Percentiles rank a stretch among this genome's conserved stretches.
Conservation (phyloP, 2,113 vertebrate genomes). For the Pelecanoides urinatrix region DNA sequence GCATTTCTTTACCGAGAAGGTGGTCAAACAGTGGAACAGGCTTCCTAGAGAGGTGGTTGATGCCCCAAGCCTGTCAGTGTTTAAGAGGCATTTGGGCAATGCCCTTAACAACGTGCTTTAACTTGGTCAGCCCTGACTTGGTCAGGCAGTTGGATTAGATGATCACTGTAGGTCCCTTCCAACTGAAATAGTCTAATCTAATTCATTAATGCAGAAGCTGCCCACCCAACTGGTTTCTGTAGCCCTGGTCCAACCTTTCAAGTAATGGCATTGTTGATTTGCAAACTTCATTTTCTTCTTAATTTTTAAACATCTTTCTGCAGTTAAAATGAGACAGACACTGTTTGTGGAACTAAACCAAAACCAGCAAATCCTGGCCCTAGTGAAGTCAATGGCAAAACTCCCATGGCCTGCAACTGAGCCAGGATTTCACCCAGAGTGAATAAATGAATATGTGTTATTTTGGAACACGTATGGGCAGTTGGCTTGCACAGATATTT, state of each 20-base stretch:
- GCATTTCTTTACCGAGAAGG: not conserved
- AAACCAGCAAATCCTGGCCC: not conserved
- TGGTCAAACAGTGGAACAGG: not conserved
- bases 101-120: not conserved
- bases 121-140: not conserved
- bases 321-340: not conserved
- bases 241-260: not conserved
- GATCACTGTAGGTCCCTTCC: not conserved
- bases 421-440: not conserved
- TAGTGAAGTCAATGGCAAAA: not conserved
- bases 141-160: not conserved
- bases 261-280: not conserved
- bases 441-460: not conserved
- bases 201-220: not conserved
- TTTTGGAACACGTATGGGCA: not conserved
- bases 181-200: not conserved
- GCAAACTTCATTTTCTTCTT: not conserved
- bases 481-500: not conserved
- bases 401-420: not conserved
- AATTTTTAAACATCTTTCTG: not conserved
- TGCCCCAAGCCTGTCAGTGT: not conserved
- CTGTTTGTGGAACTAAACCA: not conserved
- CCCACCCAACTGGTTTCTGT: not conserved
- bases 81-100: not conserved
- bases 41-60: not conserved